Evolutionary conservation across 2,113 vertebrate species (phyloP).

Genomic region (Xerus inauris): DNA sequence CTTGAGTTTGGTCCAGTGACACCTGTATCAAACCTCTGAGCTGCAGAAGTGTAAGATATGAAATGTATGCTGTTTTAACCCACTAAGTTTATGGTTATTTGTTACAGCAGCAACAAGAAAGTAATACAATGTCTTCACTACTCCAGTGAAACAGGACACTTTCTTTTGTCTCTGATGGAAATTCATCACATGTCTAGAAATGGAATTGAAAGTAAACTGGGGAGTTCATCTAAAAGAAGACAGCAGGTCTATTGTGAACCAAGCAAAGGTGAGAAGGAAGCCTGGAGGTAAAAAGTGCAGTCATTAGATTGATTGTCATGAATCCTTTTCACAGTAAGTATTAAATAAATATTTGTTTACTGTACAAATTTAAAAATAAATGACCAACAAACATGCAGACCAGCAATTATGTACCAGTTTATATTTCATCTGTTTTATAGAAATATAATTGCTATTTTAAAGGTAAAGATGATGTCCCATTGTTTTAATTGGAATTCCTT

Average conservation of each 20-base stretch:
- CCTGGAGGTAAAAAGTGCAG: background rate
- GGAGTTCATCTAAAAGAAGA: background rate
- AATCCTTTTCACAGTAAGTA: background rate
- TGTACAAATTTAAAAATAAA: slow-evolving; percentile 47
- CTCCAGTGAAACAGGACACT: background rate
- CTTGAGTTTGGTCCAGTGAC: background rate
- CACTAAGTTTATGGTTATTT: background rate
- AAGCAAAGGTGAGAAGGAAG: background rate
- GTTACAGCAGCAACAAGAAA: background rate
- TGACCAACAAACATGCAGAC: background rate
- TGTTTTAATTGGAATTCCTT: slow-evolving; percentile 50
- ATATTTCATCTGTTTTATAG: background rate
- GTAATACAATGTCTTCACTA: background rate
- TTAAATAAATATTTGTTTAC: slow-evolving; percentile 14
- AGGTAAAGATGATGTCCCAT: slow-evolving; percentile 6
- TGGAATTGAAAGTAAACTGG: background rate
- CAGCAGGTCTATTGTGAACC: background rate
- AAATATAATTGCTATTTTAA: slow-evolving; percentile 46
- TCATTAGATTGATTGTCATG: background rate
- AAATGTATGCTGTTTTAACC: background rate
- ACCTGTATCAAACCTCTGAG: background rate
- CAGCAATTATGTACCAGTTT: background rate
- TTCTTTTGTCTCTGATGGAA: background rate
- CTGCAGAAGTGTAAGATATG: background rate
- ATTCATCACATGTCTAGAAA: background rate